These are phyloP conservation scores for Paramisgurnus dabryanus DNA, from an alignment of 2,113 vertebrate species.

Conservation along the genomic window DNA sequence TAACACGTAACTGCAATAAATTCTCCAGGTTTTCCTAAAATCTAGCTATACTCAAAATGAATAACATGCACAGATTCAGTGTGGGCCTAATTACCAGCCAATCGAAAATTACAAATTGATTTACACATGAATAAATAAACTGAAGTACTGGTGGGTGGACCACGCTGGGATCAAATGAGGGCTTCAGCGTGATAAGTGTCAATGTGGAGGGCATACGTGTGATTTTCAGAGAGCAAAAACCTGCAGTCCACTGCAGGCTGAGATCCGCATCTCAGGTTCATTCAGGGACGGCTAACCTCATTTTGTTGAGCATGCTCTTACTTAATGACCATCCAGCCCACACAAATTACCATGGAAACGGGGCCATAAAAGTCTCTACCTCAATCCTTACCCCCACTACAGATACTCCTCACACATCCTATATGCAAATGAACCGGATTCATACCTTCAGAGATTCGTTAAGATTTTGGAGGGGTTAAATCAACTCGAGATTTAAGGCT, in stretches of 20 bases:
- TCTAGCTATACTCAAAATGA: too few species aligned
- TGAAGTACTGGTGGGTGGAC: not conserved
- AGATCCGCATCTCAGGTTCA: constrained; percentile 3
- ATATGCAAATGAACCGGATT: constrained; percentile 62
- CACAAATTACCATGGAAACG: constrained; percentile 57
- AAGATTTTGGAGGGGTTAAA: constrained; percentile 59
- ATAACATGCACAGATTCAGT: too few species aligned
- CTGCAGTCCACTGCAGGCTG: not conserved
- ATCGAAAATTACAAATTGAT: too few species aligned
- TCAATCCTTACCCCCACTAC: constrained; percentile 39
- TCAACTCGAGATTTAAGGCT: constrained; percentile 39
- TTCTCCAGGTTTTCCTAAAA: too few species aligned
- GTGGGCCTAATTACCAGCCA: too few species aligned
- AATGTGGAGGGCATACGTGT: not conserved
- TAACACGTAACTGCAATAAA: too few species aligned
- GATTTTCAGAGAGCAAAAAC: not conserved
- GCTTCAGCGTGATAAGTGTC: not conserved
- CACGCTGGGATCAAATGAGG: not conserved
- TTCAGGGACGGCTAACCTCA: constrained; percentile 53
- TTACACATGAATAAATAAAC: not conserved
- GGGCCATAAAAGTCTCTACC: constrained; percentile 62
- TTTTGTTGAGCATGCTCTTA: constrained; percentile 46
- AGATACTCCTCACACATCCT: not conserved
- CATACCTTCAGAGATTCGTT: constrained; percentile 57
- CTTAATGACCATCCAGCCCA: constrained; percentile 52